Evolutionary conservation across 1,140 invertebrate species (phyloP).

Genomic region (Dendrolimus kikuchii): DNA sequence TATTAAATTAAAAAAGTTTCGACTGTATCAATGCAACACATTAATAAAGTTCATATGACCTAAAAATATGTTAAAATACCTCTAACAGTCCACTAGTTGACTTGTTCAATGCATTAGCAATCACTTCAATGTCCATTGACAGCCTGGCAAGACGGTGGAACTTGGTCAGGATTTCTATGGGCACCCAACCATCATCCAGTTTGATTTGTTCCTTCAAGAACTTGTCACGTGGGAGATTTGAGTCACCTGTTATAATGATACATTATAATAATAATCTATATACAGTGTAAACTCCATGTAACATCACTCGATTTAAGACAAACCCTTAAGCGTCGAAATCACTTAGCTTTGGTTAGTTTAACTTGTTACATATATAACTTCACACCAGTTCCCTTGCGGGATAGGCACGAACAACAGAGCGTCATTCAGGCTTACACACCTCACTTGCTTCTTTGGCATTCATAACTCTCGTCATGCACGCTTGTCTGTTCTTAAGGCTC

Average conservation of each 20-base stretch:
- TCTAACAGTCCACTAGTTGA: conserved; percentile 85
- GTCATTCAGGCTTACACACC: no score
- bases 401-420: no score
- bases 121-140: conserved; percentile 78
- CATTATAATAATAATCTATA: background rate
- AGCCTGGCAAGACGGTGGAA: conserved; percentile 90
- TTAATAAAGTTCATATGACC: conserved; percentile 5
- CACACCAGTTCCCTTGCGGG: no score
- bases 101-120: conserved; percentile 82
- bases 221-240: conserved; percentile 91
- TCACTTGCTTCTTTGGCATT: no score
- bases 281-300: background rate
- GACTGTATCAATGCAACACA: no score
- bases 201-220: conserved; percentile 90
- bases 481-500: no score
- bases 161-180: conserved; percentile 86
- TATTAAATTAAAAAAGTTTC: no score
- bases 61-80: conserved; percentile 62
- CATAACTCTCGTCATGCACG: no score
- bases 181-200: conserved; percentile 92
- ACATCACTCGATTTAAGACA: no score
- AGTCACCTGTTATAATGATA: conserved; percentile 76
- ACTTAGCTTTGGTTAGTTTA: no score
- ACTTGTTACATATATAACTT: no score
- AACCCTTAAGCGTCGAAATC: no score